phyloP scores from a whole-genome alignment of 2,113 vertebrate species.

The Lasiurus borealis region DNA sequence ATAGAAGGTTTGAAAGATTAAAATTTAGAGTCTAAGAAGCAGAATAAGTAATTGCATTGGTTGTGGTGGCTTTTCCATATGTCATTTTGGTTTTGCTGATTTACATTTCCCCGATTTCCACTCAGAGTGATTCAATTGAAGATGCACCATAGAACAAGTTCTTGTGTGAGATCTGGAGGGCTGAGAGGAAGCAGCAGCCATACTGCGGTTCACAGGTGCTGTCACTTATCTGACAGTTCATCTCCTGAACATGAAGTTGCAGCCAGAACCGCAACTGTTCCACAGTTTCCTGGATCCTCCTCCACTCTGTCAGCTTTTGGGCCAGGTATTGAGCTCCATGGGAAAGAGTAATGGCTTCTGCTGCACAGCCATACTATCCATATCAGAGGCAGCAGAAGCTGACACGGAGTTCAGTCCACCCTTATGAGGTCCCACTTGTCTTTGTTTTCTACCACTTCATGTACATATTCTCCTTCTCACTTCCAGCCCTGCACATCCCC shows the following conservation, averaged over 20 bases:
- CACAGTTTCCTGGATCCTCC: no score
- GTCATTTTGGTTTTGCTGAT: background rate
- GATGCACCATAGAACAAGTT: background rate
- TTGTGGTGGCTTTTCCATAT: background rate
- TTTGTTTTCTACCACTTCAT: background rate
- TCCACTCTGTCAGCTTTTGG: background rate
- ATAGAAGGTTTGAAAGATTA: background rate
- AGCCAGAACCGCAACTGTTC: rapidly evolving
- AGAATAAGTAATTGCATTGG: background rate
- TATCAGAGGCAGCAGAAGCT: background rate
- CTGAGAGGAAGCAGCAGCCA: background rate
- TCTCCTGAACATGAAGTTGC: background rate
- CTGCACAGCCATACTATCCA: rapidly evolving
- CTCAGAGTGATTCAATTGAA: background rate
- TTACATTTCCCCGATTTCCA: background rate
- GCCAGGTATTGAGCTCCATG: no score
- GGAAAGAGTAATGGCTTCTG: rapidly evolving
- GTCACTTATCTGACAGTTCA: background rate
- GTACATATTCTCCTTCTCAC: background rate
- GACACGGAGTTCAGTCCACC: background rate
- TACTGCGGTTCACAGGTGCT: rapidly evolving
- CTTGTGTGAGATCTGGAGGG: background rate
- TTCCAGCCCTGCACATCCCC: background rate
- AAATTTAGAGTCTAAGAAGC: background rate
- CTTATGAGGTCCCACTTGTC: background rate